These are phyloP conservation scores for Leptogaster cylindrica DNA, from an alignment of 2,888 invertebrate genomes.

Conservation along the genomic window DNA sequence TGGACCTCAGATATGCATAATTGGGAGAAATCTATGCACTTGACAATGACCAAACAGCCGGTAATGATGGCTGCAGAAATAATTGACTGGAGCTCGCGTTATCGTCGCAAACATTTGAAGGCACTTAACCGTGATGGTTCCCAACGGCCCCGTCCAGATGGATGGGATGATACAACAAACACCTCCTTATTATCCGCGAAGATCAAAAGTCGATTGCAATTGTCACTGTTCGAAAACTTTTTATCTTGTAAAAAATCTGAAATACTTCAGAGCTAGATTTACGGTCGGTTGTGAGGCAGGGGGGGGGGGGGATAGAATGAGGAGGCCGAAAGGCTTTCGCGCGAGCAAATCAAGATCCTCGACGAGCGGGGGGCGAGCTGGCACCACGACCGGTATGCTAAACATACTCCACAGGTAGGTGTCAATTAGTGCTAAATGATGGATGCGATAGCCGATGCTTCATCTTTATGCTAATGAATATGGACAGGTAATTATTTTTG, in stretches of 20 bases:
- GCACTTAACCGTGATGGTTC: slow-evolving; percentile 24
- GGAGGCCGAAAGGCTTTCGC: slow-evolving; percentile 1
- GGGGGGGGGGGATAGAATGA: not conserved
- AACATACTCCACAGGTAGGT: slow-evolving; percentile 44
- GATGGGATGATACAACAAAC: slow-evolving; percentile 27
- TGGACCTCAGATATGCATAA: slow-evolving; percentile 18
- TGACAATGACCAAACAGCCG: slow-evolving; percentile 29
- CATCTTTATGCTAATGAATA: slow-evolving; percentile 48
- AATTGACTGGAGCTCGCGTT: slow-evolving; percentile 28
- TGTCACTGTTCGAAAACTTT: slow-evolving; percentile 17
- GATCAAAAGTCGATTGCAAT: slow-evolving; percentile 34
- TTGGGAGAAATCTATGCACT: slow-evolving; percentile 31
- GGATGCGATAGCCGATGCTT: slow-evolving; percentile 48
- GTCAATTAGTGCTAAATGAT: slow-evolving; percentile 50
- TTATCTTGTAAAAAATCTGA: slow-evolving; percentile 39
- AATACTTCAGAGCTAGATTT: slow-evolving; percentile 26
- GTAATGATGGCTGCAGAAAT: slow-evolving; percentile 27
- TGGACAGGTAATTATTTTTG: slow-evolving; percentile 48
- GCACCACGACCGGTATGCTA: slow-evolving; percentile 28
- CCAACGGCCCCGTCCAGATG: slow-evolving; percentile 20
- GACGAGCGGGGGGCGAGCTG: not conserved
- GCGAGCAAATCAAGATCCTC: not conserved
- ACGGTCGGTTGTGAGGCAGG: slow-evolving; percentile 5
- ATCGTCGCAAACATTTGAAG: slow-evolving; percentile 27
- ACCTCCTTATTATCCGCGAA: slow-evolving; percentile 37